Percentiles rank a stretch among this genome's conserved stretches.
phyloP scores from a whole-genome alignment of 1,140 invertebrate species.

The Microvelia longipes region DNA sequence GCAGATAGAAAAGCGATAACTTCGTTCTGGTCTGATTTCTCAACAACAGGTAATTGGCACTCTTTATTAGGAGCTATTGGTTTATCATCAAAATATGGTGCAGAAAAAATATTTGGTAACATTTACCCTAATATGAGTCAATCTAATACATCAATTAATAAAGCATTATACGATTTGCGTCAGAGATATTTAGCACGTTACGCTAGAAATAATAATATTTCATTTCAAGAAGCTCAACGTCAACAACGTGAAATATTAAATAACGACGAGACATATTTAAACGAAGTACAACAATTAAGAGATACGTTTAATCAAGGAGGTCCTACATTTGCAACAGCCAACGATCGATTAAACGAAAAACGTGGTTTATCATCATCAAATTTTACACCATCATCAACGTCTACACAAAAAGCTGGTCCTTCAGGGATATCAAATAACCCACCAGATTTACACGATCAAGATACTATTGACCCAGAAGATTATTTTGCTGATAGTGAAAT shows the following conservation, averaged over 20 bases:
- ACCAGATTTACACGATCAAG: neutral
- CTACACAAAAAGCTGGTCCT: neutral
- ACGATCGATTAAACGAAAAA: neutral
- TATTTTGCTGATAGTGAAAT: neutral
- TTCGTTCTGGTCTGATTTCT: neutral
- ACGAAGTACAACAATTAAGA: neutral
- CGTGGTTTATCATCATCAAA: neutral
- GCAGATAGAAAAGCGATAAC: neutral
- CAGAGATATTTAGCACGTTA: neutral
- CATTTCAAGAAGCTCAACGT: neutral
- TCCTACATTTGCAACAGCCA: neutral
- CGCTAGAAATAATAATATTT: neutral
- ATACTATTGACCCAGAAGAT: neutral
- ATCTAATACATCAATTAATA: neutral
- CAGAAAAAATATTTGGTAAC: neutral
- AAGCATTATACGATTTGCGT: neutral
- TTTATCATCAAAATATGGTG: neutral
- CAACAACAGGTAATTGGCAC: neutral
- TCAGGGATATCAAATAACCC: no score
- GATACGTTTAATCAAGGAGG: neutral
- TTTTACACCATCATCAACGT: neutral
- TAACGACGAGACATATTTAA: neutral
- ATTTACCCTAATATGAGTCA: neutral
- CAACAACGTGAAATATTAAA: neutral
- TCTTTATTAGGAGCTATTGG: neutral